Evolutionary conservation across 2,888 invertebrate genomes (phyloP).

Genomic region (Hypena proboscidalis): DNA sequence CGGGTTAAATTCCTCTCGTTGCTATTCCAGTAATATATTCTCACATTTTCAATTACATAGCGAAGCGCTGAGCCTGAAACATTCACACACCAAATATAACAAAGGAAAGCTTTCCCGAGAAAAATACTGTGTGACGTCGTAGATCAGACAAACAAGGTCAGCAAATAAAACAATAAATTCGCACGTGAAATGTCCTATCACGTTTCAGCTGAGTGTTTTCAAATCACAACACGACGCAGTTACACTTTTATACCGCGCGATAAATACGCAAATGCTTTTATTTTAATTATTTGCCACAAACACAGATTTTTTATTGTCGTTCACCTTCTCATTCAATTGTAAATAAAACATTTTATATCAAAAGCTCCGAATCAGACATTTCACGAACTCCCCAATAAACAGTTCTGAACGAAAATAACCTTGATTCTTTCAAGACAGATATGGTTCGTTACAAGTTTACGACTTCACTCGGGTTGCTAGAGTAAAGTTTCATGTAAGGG

Average conservation of each 20-base stretch:
- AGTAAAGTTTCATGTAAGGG: conserved; percentile 63
- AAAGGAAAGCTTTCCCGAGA: too few relatives aligned
- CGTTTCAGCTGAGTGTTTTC: neutral
- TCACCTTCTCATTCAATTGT: conserved; percentile 2
- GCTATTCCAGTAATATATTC: conserved; percentile 5
- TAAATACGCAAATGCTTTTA: neutral
- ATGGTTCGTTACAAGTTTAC: conserved; percentile 50
- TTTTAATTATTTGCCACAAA: conserved; percentile 6
- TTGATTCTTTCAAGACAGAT: conserved; percentile 34
- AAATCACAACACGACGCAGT: neutral
- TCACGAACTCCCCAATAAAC: conserved; percentile 29
- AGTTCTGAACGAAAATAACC: conserved; percentile 27
- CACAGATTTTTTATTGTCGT: neutral
- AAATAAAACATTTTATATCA: conserved; percentile 23
- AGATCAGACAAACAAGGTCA: too few relatives aligned
- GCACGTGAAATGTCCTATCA: neutral
- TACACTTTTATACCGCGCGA: neutral
- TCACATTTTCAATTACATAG: conserved; percentile 12
- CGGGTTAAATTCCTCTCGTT: conserved; percentile 4
- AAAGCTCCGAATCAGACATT: conserved; percentile 21
- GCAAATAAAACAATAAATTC: neutral
- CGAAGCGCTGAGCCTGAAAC: neutral
- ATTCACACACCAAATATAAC: neutral
- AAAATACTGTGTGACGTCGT: too few relatives aligned
- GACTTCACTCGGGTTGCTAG: conserved; percentile 44